These are phyloP conservation scores for Drymonia ruficornis DNA, from an alignment of 2,888 invertebrate genomes.

Conservation along the genomic window DNA sequence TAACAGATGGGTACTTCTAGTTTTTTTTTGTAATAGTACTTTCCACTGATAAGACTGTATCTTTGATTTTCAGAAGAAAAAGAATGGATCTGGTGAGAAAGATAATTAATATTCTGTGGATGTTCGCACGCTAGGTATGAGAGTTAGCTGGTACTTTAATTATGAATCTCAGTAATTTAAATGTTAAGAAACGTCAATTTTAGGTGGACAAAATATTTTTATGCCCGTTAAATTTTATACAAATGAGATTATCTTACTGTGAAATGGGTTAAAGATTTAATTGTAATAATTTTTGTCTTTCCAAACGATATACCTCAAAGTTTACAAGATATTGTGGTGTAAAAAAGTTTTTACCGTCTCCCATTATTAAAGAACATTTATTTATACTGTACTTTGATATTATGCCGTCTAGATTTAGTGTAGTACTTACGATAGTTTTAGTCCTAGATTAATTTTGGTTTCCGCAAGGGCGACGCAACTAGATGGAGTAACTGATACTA, in stretches of 20 bases:
- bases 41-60: neutral
- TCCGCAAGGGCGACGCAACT: too few relatives aligned
- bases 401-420: too few relatives aligned
- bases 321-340: constrained; percentile 8
- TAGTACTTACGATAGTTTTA: too few relatives aligned
- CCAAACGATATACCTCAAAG: constrained; percentile 9
- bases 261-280: neutral
- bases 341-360: neutral
- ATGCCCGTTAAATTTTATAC: constrained; percentile 10
- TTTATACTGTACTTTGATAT: too few relatives aligned
- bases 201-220: constrained; percentile 27
- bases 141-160: constrained; percentile 5
- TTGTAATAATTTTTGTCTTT: neutral
- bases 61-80: neutral
- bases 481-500: too few relatives aligned
- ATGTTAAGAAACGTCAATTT: constrained; percentile 30
- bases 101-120: constrained; percentile 6
- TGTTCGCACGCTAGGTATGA: neutral
- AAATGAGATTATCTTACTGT: constrained; percentile 12
- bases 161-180: constrained; percentile 33
- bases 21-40: neutral
- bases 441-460: too few relatives aligned
- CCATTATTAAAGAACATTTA: neutral
- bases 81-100: constrained; percentile 3
- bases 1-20: neutral